Evolutionary conservation across 2,113 vertebrate genomes (phyloP).

Genomic region (Porphyrio hochstetteri): DNA sequence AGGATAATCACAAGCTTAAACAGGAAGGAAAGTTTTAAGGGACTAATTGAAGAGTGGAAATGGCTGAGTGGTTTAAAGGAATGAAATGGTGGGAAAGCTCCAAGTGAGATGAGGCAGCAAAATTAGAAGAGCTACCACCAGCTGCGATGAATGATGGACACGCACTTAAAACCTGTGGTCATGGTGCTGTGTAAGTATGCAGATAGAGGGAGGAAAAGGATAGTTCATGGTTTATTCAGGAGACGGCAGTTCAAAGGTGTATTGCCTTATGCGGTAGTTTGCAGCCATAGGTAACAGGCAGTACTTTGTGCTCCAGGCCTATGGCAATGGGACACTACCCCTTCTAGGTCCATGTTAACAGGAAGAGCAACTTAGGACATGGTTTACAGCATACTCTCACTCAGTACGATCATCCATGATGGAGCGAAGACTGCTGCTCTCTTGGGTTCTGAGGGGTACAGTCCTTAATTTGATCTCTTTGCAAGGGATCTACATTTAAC

Average conservation of each 20-base stretch:
- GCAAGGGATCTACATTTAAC: not conserved
- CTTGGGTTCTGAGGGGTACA: not conserved
- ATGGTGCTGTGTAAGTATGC: not conserved
- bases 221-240: not conserved
- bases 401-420: not conserved
- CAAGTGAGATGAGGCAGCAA: slow-evolving; percentile 41
- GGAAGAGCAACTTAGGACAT: not conserved
- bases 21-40: slow-evolving; percentile 38
- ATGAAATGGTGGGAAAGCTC: slow-evolving; percentile 36
- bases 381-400: not conserved
- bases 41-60: slow-evolving; percentile 23
- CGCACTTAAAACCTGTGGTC: not conserved
- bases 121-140: slow-evolving; percentile 14
- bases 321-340: not conserved
- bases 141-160: not conserved
- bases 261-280: not conserved
- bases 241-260: not conserved
- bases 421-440: not conserved
- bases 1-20: slow-evolving; percentile 4
- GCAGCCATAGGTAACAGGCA: not conserved
- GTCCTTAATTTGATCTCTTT: not conserved
- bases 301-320: not conserved
- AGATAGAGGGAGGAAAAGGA: not conserved
- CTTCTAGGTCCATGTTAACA: not conserved
- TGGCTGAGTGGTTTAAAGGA: slow-evolving; percentile 34